A percentile compares a stretch with the other conserved stretches of the same genome.
Conservation (phyloP, 2,888 invertebrate genomes). For the Disparrhopalites patrizii region DNA sequence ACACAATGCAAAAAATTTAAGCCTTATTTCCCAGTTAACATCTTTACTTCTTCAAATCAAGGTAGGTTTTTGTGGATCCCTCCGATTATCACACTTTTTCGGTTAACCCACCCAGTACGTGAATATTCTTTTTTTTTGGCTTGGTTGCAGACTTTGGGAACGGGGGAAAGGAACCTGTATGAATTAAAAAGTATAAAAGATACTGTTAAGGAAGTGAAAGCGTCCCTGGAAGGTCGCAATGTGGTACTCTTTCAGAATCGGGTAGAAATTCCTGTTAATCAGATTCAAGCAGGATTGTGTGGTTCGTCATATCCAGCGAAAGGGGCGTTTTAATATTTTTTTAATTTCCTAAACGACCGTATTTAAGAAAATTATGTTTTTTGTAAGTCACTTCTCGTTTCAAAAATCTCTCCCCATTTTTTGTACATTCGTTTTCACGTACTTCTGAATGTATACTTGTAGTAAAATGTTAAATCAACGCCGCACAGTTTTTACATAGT, state of each 20-base stretch:
- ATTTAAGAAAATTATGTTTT: not conserved
- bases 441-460: too few species aligned
- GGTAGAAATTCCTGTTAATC: conserved; percentile 87
- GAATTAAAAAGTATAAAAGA: conserved; percentile 86
- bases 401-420: too few species aligned
- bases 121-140: not conserved
- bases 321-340: conserved; percentile 26
- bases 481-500: too few species aligned
- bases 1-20: conserved; percentile 56
- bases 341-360: conserved; percentile 16
- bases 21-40: conserved; percentile 79
- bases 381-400: conserved; percentile 2
- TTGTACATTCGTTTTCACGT: too few species aligned
- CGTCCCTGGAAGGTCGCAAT: conserved; percentile 70
- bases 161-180: conserved; percentile 81
- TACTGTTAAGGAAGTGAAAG: conserved; percentile 83
- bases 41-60: conserved; percentile 86
- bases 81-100: not conserved
- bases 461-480: too few species aligned
- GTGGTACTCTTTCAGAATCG: conserved; percentile 75
- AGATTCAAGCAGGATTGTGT: conserved; percentile 70
- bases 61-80: too few species aligned
- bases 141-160: conserved; percentile 61
- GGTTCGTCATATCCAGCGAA: conserved; percentile 21
- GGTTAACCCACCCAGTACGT: not conserved